These are phyloP conservation scores for Rousettus madagascariensis DNA, from an alignment of 2,797 vertebrate species.

Conservation along the genomic window DNA sequence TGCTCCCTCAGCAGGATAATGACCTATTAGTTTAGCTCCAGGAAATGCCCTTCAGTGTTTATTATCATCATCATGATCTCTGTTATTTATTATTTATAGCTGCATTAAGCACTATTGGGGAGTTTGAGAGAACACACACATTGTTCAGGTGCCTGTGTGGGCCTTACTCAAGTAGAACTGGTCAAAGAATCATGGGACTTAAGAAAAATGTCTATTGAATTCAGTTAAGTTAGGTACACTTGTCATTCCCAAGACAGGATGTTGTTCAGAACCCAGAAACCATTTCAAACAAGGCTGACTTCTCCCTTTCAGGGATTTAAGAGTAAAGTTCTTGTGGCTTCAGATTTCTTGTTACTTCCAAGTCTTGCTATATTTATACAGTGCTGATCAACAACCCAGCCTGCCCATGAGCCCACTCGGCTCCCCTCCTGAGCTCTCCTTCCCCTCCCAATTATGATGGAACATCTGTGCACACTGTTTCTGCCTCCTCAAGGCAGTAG, in stretches of 20 bases:
- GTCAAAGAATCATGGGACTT: neutral
- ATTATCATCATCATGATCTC: neutral
- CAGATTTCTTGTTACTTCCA: neutral
- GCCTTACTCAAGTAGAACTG: neutral
- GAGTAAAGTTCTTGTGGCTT: neutral
- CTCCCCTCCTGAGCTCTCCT: neutral
- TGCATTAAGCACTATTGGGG: neutral
- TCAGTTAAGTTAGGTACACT: neutral
- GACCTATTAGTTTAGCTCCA: neutral
- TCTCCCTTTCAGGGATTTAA: neutral
- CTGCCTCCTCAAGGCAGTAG: neutral
- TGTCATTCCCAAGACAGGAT: neutral
- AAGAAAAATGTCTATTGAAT: neutral
- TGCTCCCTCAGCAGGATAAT: neutral
- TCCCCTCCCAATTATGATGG: neutral
- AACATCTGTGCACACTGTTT: neutral
- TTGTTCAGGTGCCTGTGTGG: neutral
- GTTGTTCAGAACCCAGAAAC: neutral
- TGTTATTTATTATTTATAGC: neutral
- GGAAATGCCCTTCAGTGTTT: neutral
- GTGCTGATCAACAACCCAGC: neutral
- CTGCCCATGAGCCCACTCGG: rapidly evolving
- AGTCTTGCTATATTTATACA: neutral
- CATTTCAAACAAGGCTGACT: neutral
- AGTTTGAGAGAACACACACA: neutral